Conservation (phyloP, 1,140 invertebrate genomes). For the Thaumatotibia leucotreta region DNA sequence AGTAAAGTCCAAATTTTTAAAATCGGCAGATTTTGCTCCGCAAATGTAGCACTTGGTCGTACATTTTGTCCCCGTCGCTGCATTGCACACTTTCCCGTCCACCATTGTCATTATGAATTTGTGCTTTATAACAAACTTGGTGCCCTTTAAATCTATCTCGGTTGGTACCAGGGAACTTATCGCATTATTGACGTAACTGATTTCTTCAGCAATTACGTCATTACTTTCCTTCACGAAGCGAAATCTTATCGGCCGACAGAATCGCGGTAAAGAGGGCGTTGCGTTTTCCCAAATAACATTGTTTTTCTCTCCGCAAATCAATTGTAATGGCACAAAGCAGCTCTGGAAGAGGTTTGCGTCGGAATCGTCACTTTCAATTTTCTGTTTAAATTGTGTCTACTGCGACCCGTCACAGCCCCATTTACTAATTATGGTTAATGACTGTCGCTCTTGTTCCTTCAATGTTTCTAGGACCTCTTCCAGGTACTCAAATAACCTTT, state of each 20-base stretch:
- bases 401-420: background rate
- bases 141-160: too few relatives aligned
- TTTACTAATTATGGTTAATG: too few relatives aligned
- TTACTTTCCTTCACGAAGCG: too few relatives aligned
- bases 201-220: too few relatives aligned
- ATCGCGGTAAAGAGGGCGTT: background rate
- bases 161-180: too few relatives aligned
- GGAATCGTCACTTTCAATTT: background rate
- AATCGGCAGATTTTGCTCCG: conserved; percentile 46
- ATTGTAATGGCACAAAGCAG: background rate
- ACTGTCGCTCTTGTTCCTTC: too few relatives aligned
- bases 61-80: conserved; percentile 45
- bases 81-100: conserved; percentile 69
- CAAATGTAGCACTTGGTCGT: conserved; percentile 58
- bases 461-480: too few relatives aligned
- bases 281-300: background rate
- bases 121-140: too few relatives aligned
- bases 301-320: background rate
- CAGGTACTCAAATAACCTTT: conserved; percentile 18
- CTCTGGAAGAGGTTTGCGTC: background rate
- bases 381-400: background rate
- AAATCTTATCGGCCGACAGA: background rate
- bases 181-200: too few relatives aligned
- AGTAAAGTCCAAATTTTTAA: conserved; percentile 48
- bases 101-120: conserved; percentile 49